Evolutionary conservation across 2,113 vertebrate genomes (phyloP), one percentile per base, ranked within the genome.

Genomic region (rat (Rattus norvegicus)): DNA sequence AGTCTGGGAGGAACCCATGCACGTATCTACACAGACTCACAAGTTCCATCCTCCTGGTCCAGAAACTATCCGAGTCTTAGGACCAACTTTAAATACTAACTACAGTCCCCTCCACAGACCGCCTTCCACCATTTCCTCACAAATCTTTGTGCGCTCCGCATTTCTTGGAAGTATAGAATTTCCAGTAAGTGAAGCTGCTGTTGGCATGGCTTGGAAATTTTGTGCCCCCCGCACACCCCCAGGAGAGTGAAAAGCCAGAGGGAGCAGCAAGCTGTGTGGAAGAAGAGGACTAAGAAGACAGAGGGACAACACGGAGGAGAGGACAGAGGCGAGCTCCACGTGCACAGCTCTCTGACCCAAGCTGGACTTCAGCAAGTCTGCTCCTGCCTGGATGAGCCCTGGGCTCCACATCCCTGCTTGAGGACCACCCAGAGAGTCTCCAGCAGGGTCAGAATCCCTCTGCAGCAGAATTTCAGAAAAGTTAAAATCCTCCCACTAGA

Each of bases 401-500:
- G 7, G 49, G n/a, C 9, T 77, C 80, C 0, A 69, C n/a, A 36
- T 13, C 14, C 3, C 9, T 0, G 0, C 1, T 0, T 52, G 61
- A 22, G 14, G 2, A 0, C 65, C 24, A 24, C 54, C 54, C 26
- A 3, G 12, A 33, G 65, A 67, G 67, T 6, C 1, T 19, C 14
- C n/a, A 1, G 24, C 13, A 10, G 14, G 30, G n/a, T 52, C 36
- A 73, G 36, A 28, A 39, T n/a, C 4, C 67, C 26, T 43, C 19
- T 0, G 0, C 16, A 13, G 19, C 5, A 43, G 54, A 56, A 56
- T 33, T 28, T 54, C 86, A 2, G 80, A 88, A 59, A 77, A 79
- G 84, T 94, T 69, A 88, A 10, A 67, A 5, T 1, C 67, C 14
- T 3, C 24, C 92, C 96, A 91, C 97, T 91, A 95, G 97, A 94